phyloP scores from a whole-genome alignment of 1,140 invertebrate species.

The Drosophila paulistorum region DNA sequence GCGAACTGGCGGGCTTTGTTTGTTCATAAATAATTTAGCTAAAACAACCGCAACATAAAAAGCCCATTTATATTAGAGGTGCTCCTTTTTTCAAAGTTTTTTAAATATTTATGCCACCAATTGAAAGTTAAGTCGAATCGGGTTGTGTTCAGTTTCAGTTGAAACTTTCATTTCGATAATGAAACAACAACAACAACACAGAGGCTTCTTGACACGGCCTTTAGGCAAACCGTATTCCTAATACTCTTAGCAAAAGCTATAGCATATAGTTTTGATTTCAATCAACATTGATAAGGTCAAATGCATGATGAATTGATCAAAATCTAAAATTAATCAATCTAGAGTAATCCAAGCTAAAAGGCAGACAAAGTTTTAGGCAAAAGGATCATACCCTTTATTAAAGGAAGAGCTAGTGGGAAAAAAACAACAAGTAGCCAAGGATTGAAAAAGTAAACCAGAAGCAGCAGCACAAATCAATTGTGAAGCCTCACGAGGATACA shows the following conservation, averaged over 20 bases:
- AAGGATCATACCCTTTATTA: not conserved
- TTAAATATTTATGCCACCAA: conserved; percentile 20
- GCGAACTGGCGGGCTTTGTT: conserved; percentile 25
- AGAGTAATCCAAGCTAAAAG: not conserved
- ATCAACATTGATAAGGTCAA: too few relatives aligned
- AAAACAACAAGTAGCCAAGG: conserved; percentile 18
- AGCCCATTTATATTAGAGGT: conserved; percentile 54
- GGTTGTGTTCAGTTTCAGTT: not conserved
- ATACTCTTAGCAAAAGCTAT: not conserved
- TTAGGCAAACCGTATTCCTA: not conserved
- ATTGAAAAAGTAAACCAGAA: conserved; percentile 17
- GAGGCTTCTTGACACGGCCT: not conserved
- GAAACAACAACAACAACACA: not conserved
- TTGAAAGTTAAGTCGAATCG: conserved; percentile 8
- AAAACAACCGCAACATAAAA: conserved; percentile 49
- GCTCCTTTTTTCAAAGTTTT: not conserved
- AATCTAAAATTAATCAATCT: not conserved
- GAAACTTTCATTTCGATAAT: conserved; percentile 15
- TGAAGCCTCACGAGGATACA: conserved; percentile 20
- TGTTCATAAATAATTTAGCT: conserved; percentile 43
- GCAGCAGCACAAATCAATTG: conserved; percentile 18
- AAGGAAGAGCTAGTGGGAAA: not conserved
- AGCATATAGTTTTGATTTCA: too few relatives aligned
- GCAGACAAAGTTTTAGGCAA: not conserved
- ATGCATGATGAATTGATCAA: too few relatives aligned